phyloP scores from a whole-genome alignment of 2,113 vertebrate genomes.

The Nicator chloris region DNA sequence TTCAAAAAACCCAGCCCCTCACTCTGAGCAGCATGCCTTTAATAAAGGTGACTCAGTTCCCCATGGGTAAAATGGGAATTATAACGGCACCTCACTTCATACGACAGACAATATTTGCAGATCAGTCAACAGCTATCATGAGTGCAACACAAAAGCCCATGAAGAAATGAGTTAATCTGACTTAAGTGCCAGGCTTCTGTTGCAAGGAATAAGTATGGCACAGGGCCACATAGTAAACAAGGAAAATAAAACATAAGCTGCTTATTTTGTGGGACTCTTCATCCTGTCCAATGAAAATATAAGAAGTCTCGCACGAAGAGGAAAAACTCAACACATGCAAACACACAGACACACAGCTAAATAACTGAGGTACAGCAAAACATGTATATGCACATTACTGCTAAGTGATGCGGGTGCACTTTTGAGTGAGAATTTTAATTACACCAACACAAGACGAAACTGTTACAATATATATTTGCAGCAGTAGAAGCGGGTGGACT shows the following conservation, averaged over 20 bases:
- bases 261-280: conserved; percentile 2
- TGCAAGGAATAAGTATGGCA: background rate
- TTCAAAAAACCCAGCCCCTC: background rate
- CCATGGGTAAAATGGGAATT: background rate
- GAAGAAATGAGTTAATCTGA: conserved; percentile 38
- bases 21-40: background rate
- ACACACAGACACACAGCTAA: background rate
- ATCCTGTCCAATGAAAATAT: background rate
- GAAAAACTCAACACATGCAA: background rate
- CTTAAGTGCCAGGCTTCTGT: background rate
- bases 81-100: background rate
- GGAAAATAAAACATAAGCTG: conserved; percentile 8
- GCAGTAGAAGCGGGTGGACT: background rate
- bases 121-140: background rate
- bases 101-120: background rate
- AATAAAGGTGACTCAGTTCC: background rate
- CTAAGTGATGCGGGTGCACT: background rate
- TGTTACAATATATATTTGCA: conserved; percentile 4
- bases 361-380: background rate
- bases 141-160: background rate
- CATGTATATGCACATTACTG: background rate
- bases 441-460: background rate
- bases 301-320: background rate
- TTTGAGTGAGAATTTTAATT: background rate
- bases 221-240: background rate